phyloP scores from a whole-genome alignment of 2,113 vertebrate species.

The Lophius piscatorius region DNA sequence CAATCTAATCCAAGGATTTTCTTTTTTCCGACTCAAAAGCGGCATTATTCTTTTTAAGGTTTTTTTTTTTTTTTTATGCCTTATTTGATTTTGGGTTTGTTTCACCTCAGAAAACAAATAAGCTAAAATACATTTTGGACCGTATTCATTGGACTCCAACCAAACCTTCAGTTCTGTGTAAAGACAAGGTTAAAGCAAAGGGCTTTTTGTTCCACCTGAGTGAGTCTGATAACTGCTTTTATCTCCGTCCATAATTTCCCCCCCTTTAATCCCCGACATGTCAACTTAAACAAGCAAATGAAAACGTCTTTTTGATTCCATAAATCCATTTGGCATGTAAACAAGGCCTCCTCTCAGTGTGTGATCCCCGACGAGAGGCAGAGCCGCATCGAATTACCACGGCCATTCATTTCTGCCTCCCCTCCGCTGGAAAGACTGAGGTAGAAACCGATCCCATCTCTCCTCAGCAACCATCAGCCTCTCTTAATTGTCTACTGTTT shows the following conservation, averaged over 20 bases:
- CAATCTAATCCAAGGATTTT: too few species aligned
- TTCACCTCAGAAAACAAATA: too few species aligned
- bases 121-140: too few species aligned
- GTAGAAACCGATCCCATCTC: constrained; percentile 73
- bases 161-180: constrained; percentile 20
- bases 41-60: too few species aligned
- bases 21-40: too few species aligned
- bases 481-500: constrained; percentile 68
- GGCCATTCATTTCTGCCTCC: constrained; percentile 74
- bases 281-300: constrained; percentile 77
- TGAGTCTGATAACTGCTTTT: constrained; percentile 65
- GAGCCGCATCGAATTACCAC: constrained; percentile 75
- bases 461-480: constrained; percentile 58
- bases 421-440: constrained; percentile 72
- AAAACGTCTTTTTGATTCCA: constrained; percentile 77
- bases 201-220: constrained; percentile 53
- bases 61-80: too few species aligned
- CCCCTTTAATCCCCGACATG: constrained; percentile 66
- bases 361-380: constrained; percentile 64
- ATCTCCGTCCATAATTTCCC: constrained; percentile 64
- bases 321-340: constrained; percentile 79
- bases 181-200: constrained; percentile 61
- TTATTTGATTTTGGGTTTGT: too few species aligned
- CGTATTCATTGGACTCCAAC: constrained; percentile 22
- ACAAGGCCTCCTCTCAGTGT: constrained; percentile 77